Percentiles rank a stretch among this genome's conserved stretches.
Evolutionary conservation across 1,140 invertebrate species (phyloP).

Genomic region (Manduca sexta): DNA sequence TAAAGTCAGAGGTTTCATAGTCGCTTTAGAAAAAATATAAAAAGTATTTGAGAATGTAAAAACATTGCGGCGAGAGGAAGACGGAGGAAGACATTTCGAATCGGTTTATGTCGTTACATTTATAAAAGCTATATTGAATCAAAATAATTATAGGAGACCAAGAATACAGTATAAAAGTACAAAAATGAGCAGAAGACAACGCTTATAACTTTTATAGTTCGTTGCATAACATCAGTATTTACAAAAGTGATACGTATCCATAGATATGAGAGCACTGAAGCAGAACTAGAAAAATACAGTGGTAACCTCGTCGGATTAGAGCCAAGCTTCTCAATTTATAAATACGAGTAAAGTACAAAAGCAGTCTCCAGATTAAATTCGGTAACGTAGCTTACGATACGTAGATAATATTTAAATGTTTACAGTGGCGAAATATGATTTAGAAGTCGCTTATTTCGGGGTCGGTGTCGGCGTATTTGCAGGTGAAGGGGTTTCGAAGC

Average conservation of each 20-base stretch:
- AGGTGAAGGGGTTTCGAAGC: conserved; percentile 80
- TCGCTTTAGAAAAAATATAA: no score
- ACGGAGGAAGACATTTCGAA: conserved; percentile 49
- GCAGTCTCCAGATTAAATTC: conserved; percentile 72
- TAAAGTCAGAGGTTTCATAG: no score
- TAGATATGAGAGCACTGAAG: conserved; percentile 24
- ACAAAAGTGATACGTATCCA: conserved; percentile 9
- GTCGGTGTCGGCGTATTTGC: conserved; percentile 80
- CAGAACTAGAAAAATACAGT: conserved; percentile 67
- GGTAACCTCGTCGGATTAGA: conserved; percentile 57
- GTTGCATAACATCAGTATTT: conserved; percentile 23
- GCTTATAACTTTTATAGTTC: background rate
- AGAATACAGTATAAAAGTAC: conserved; percentile 59
- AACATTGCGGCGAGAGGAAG: conserved; percentile 36
- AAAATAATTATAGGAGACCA: no score
- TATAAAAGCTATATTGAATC: no score
- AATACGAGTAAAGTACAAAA: conserved; percentile 70
- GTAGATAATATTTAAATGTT: conserved; percentile 44
- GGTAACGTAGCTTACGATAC: conserved; percentile 70
- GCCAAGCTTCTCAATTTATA: conserved; percentile 65
- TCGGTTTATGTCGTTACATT: no score
- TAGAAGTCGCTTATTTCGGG: conserved; percentile 78
- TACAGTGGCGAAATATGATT: conserved; percentile 26
- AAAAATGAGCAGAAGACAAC: conserved; percentile 49
- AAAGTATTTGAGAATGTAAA: no score